Evolutionary conservation across 92 coral and sea anemone genomes (phyloP).

Genomic region (Palythoa heliodiscus): DNA sequence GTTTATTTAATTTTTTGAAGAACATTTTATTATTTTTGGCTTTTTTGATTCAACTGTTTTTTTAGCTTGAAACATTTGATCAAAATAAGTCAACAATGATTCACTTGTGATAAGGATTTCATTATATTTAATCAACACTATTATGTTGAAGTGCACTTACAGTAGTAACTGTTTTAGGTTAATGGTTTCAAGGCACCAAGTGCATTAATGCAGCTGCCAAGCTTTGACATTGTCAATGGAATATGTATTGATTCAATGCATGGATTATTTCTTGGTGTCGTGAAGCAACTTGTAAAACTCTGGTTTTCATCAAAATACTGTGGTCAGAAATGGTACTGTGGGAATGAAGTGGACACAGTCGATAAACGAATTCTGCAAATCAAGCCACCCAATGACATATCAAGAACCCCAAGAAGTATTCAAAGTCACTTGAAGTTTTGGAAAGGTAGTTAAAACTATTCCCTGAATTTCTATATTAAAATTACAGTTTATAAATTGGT

Average conservation of each 20-base stretch:
- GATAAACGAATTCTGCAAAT: conserved; percentile 57
- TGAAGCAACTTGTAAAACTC: conserved; percentile 52
- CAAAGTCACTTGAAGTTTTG: conserved; percentile 56
- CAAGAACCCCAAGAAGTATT: conserved; percentile 55
- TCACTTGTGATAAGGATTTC: not conserved
- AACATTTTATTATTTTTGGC: not conserved
- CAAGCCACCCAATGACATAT: conserved; percentile 57
- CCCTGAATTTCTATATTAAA: not conserved
- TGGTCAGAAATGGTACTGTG: conserved; percentile 60
- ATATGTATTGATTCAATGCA: conserved; percentile 60
- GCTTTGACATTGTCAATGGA: conserved; percentile 51
- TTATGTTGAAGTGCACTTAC: conserved; percentile 5
- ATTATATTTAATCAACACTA: not conserved
- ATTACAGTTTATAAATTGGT: not conserved
- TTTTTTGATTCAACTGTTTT: not conserved
- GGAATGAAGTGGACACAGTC: conserved; percentile 38
- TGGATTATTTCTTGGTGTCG: conserved; percentile 65
- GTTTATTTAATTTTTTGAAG: not conserved
- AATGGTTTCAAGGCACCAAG: conserved; percentile 55
- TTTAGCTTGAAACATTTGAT: not conserved
- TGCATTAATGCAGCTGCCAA: conserved; percentile 49
- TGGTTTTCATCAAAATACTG: conserved; percentile 57
- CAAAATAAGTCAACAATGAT: not conserved
- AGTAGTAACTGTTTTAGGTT: conserved; percentile 21
- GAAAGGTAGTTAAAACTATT: conserved; percentile 47